phyloP scores from a whole-genome alignment of 2,888 invertebrate species.

The Hypomecis punctinalis region DNA sequence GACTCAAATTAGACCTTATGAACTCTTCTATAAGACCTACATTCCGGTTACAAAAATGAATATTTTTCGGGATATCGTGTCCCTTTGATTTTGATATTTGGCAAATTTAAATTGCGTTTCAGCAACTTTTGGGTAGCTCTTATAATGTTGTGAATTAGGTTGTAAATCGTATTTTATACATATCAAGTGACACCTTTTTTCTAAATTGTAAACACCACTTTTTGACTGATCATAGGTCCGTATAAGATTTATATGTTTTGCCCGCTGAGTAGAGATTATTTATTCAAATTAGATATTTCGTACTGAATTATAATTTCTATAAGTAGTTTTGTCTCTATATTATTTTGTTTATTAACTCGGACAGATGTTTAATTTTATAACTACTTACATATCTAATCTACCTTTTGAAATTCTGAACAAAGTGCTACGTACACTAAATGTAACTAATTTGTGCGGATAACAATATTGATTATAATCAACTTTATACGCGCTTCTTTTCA shows the following conservation, averaged over 20 bases:
- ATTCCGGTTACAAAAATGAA: background rate
- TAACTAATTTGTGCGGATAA: no score
- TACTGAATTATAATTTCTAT: no score
- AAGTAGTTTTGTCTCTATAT: no score
- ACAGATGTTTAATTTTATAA: no score
- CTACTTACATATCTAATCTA: no score
- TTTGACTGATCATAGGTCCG: slow-evolving; percentile 28
- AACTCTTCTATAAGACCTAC: background rate
- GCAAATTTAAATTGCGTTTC: slow-evolving; percentile 8
- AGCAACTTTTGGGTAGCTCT: background rate
- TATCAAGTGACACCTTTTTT: background rate
- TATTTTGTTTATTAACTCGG: no score
- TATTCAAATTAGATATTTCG: background rate
- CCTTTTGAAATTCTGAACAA: no score
- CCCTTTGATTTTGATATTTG: slow-evolving; percentile 24
- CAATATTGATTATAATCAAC: no score
- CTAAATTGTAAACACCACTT: slow-evolving; percentile 1
- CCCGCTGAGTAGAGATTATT: background rate
- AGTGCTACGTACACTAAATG: no score
- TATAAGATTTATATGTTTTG: slow-evolving; percentile 20
- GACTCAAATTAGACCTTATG: slow-evolving; percentile 2
- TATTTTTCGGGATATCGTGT: background rate
- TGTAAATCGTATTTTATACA: background rate
- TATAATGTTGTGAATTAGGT: background rate
- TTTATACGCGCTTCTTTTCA: no score